Base-by-base conservation (phyloP, 2,113 vertebrate species). In the Mastomys natalensis region DNA sequence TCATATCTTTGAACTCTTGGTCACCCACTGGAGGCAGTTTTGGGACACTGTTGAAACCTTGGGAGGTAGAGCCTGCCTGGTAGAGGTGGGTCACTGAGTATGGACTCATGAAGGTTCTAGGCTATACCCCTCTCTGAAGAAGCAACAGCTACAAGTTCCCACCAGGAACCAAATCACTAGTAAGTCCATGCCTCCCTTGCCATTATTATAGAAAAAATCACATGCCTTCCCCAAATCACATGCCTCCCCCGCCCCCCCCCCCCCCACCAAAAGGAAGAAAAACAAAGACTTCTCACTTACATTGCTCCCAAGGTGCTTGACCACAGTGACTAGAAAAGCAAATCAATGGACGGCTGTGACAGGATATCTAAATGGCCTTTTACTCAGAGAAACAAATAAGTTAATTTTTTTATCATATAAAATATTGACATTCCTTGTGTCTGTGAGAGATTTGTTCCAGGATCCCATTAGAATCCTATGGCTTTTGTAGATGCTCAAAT, bases 321-420 rank as follows among this genome's bases (percentile, higher is more conserved):
- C 31, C 48, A 34, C 77, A 80, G 29, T 80, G 77, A 53, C 16
- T 19, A 53, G 48, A 80, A 80, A 51, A 77, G 26, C 45, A 51
- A 78, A 29, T 51, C 76, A 51, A 17, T 45, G 45, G 6, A 17
- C 13, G 8, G 5, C 4, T 21, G 0, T 60, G 16, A 64, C n/a
- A 82, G 66, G 60, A 87, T 87, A 96, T 82, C 16, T 22, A 94
- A 76, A 48, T 40, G 15, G 51, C 37, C 9, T 89, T 92, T 58
- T 2, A 78, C 10, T 91, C 26, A 43, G 82, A 66, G 66, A 78
- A n/a, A 7, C 64, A 26, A 70, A n/a, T 62, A 29, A 78, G 43
- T 68, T 77, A 24, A 68, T 68, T 68, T 66, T 60, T 13, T 66
- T 16, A 31, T 34, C 7, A n/a, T 72, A 72, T n/a, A 21, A 70